Conservation (phyloP, 2,113 vertebrate genomes). For the Sorex araneus region DNA sequence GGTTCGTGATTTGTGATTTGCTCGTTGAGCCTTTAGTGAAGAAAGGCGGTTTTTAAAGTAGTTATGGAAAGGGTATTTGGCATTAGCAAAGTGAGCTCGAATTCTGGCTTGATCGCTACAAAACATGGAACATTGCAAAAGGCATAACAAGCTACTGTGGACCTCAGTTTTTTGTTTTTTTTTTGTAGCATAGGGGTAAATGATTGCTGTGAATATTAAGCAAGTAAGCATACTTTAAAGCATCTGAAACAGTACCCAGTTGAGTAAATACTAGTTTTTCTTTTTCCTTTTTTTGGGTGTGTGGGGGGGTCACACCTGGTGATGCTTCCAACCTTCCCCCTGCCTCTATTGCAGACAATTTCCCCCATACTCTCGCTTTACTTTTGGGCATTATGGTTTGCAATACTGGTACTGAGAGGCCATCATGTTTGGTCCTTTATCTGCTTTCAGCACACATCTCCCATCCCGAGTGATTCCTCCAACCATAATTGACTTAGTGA, state of each 20-base stretch:
- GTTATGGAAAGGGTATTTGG: neutral
- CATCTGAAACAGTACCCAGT: conserved; percentile 29
- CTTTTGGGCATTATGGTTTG: too few relatives aligned
- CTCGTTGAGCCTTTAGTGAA: neutral
- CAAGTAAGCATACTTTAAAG: neutral
- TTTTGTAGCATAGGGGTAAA: neutral
- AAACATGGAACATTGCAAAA: neutral
- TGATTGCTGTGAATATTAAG: conserved; percentile 10
- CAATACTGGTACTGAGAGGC: too few relatives aligned
- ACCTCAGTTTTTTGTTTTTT: neutral
- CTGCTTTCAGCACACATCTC: too few relatives aligned
- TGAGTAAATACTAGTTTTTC: neutral
- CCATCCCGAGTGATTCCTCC: too few relatives aligned
- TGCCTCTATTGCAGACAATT: too few relatives aligned
- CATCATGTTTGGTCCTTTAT: too few relatives aligned
- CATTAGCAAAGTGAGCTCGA: neutral
- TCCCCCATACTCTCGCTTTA: too few relatives aligned
- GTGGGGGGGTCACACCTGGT: too few relatives aligned
- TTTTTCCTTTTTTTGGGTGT: too few relatives aligned
- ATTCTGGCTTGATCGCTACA: neutral
- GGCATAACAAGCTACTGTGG: neutral
- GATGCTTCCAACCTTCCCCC: too few relatives aligned
- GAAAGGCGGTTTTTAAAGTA: conserved; percentile 19
- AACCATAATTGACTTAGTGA: too few relatives aligned
- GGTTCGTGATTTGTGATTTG: neutral